These are phyloP conservation scores for Stictocephala bisonia DNA, from an alignment of 2,888 invertebrate species.

Conservation along the genomic window DNA sequence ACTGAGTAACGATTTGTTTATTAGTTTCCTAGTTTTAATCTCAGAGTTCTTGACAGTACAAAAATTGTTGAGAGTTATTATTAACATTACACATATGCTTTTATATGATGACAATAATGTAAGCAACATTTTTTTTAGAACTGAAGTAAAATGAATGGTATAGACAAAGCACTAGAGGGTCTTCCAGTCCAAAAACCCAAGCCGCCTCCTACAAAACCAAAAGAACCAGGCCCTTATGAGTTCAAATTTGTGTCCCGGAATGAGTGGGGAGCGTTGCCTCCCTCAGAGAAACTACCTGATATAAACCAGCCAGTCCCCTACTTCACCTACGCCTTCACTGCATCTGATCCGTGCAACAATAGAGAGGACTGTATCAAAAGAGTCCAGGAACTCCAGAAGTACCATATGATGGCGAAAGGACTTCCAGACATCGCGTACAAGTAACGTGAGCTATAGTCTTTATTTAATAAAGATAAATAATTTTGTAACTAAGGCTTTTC, in stretches of 20 bases:
- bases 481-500: neutral
- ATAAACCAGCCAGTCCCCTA: neutral
- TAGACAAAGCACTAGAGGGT: no score
- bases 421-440: conserved; percentile 1
- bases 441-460: neutral
- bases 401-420: neutral
- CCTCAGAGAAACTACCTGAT: neutral
- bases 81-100: no score
- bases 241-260: neutral
- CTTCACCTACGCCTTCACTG: neutral
- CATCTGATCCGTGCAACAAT: neutral
- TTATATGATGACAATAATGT: no score
- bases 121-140: no score
- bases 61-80: no score
- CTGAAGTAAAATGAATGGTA: no score
- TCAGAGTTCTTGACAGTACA: no score
- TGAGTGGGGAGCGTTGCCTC: neutral
- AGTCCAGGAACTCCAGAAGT: conserved; percentile 1
- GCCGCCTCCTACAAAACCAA: no score
- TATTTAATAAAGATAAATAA: neutral
- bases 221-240: neutral
- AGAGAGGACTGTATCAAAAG: neutral
- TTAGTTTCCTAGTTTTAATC: no score
- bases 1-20: no score
- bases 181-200: no score